Evolutionary conservation across 2,113 vertebrate species (phyloP).

Genomic region (Dinomys branickii): DNA sequence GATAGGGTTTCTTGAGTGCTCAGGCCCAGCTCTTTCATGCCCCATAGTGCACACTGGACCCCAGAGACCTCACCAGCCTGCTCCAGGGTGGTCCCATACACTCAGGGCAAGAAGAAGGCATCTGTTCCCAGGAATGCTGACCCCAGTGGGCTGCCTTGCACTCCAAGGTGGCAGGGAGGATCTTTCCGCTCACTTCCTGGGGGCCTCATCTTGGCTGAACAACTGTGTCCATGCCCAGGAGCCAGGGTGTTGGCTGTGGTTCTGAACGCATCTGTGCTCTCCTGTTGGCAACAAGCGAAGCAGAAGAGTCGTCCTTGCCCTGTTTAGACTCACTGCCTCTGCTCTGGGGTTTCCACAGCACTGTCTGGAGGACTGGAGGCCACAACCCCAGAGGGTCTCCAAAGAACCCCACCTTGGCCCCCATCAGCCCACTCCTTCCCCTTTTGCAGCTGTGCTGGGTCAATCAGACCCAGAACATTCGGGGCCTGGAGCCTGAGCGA

Average conservation of each 20-base stretch:
- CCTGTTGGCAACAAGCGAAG: slow-evolving; percentile 84
- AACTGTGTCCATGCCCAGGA: slow-evolving; percentile 62
- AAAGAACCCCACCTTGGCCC: background rate
- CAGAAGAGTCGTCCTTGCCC: slow-evolving; percentile 65
- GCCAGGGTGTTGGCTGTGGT: slow-evolving; percentile 74
- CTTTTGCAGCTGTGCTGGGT: rapidly evolving
- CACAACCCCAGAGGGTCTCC: slow-evolving; percentile 39
- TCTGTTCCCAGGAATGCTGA: slow-evolving; percentile 65
- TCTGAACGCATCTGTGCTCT: slow-evolving; percentile 80
- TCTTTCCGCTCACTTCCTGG: background rate
- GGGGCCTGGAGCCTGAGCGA: background rate
- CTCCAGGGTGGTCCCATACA: slow-evolving; percentile 72
- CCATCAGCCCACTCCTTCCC: background rate
- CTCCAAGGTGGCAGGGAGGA: background rate
- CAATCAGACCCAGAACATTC: background rate
- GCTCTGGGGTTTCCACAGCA: slow-evolving; percentile 65
- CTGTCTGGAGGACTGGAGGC: slow-evolving; percentile 35
- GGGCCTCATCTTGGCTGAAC: slow-evolving; percentile 82
- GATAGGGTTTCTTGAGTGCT: slow-evolving; percentile 85
- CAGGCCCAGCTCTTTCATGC: slow-evolving; percentile 81
- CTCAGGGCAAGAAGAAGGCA: slow-evolving; percentile 77
- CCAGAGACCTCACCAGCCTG: slow-evolving; percentile 82
- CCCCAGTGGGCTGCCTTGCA: slow-evolving; percentile 71
- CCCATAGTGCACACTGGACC: slow-evolving; percentile 79
- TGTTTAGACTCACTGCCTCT: slow-evolving; percentile 82